A percentile compares a stretch with the other conserved stretches of the same genome.
Conservation (phyloP, 1,140 invertebrate species). For the fruit fly (Drosophila melanogaster) region Release_6_plus_ISO1_MT NC_004354.4:2952501-2953000, state of each 20-base stretch:
- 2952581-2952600: constrained; percentile 69
- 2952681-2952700: constrained; percentile 72
- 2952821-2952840: not conserved
- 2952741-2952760: constrained; percentile 33
- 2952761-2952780: constrained; percentile 22
- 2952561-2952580: constrained; percentile 80
- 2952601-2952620: constrained; percentile 31
- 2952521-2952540: constrained; percentile 52
- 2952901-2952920: constrained; percentile 20
- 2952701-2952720: constrained; percentile 47
- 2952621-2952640: not conserved
- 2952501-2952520: constrained; percentile 47
- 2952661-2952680: constrained; percentile 70
- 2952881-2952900: constrained; percentile 29
- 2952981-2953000: not conserved
- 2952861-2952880: constrained; percentile 76
- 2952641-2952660: constrained; percentile 34
- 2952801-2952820: not conserved
- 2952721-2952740: constrained; percentile 17
- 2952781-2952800: constrained; percentile 27
- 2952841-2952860: constrained; percentile 82
- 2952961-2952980: constrained; percentile 40
- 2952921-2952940: constrained; percentile 37
- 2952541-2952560: constrained; percentile 73
- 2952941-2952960: constrained; percentile 28